phyloP scores from a whole-genome alignment of 2,888 invertebrate genomes.

The Cataglyphis cursor region DNA sequence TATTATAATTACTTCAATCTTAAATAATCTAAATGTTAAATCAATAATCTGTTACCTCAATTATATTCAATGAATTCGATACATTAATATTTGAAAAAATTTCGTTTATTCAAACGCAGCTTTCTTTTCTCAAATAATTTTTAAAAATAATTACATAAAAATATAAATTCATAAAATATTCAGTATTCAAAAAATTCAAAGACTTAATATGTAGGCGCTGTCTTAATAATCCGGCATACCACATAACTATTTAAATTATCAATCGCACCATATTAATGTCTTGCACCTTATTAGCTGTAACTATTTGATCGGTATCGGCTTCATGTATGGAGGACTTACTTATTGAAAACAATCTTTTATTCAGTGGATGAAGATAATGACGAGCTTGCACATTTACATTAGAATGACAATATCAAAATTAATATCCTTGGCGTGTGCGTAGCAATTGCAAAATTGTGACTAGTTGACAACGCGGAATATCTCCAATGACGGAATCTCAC shows the following conservation, averaged over 20 bases:
- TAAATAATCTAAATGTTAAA: not conserved
- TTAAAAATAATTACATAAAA: not conserved
- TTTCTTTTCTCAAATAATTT: not conserved
- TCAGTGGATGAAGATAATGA: not conserved
- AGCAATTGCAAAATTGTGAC: slow-evolving; percentile 25
- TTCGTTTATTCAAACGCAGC: not conserved
- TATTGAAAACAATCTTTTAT: slow-evolving; percentile 1
- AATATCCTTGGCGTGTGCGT: not conserved
- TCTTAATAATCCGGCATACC: not conserved
- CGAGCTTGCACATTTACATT: not conserved
- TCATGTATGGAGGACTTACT: not conserved
- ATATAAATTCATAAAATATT: too few species aligned
- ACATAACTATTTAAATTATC: not conserved
- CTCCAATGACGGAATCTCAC: slow-evolving; percentile 40
- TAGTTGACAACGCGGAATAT: slow-evolving; percentile 7
- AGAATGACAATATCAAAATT: not conserved
- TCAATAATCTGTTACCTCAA: not conserved
- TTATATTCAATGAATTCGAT: slow-evolving; percentile 13
- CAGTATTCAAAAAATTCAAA: not conserved
- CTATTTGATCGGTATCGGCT: not conserved
- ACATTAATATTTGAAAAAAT: not conserved
- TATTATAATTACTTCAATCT: not conserved
- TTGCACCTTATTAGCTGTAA: not conserved
- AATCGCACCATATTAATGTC: not conserved
- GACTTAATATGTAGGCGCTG: not conserved